phyloP scores from a whole-genome alignment of 1,140 invertebrate species.

The Bombus cullumanus region DNA sequence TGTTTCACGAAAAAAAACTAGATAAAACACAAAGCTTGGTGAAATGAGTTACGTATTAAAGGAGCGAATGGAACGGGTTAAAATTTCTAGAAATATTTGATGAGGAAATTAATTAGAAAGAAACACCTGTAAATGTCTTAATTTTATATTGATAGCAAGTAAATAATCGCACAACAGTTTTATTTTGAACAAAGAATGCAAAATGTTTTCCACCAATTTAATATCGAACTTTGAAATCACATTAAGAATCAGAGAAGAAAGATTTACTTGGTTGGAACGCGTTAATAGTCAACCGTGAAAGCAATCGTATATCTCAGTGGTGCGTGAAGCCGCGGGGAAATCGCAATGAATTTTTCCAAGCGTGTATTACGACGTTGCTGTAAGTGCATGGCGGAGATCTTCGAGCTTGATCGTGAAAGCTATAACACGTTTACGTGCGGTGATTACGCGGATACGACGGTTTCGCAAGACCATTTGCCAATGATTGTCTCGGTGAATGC shows the following conservation, averaged over 20 bases:
- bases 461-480: constrained; percentile 60
- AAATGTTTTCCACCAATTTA: too few species aligned
- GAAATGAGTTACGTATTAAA: not conserved
- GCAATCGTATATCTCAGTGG: not conserved
- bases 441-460: constrained; percentile 66
- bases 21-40: not conserved
- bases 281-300: not conserved
- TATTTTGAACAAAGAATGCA: too few species aligned
- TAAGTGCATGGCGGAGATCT: not conserved
- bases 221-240: too few species aligned
- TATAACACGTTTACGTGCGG: constrained; percentile 71
- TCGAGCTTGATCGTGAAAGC: constrained; percentile 40
- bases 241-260: too few species aligned
- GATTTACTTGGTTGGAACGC: not conserved
- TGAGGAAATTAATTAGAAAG: not conserved
- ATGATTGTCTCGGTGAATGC: constrained; percentile 63
- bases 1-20: not conserved
- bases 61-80: not conserved
- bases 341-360: constrained; percentile 27
- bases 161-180: too few species aligned
- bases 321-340: not conserved
- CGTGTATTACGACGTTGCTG: not conserved
- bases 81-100: not conserved
- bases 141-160: too few species aligned
- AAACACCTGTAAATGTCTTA: not conserved